Evolutionary conservation across 1,140 invertebrate genomes (phyloP).

Genomic region (Samia ricini): DNA sequence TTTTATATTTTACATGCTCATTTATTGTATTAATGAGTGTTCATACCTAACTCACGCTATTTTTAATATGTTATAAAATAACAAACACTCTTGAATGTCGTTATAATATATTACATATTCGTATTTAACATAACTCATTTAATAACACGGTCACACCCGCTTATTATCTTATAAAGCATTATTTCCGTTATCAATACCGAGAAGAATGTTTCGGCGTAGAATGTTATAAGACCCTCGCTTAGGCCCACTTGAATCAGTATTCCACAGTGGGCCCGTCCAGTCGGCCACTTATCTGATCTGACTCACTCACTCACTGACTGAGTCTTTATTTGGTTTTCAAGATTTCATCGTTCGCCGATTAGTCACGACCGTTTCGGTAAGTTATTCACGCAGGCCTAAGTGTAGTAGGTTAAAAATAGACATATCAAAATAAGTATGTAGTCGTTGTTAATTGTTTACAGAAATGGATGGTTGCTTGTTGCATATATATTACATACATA

Average conservation of each 20-base stretch:
- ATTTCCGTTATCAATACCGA: conserved; percentile 3
- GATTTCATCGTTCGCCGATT: conserved; percentile 29
- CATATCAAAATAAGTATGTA: conserved; percentile 4
- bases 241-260: conserved; percentile 17
- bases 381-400: conserved; percentile 9
- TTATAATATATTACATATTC: background rate
- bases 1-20: no score
- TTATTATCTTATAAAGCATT: background rate
- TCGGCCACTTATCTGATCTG: conserved; percentile 33
- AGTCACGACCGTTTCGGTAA: conserved; percentile 19
- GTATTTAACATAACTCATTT: background rate
- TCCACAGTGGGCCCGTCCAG: conserved; percentile 2
- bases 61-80: background rate
- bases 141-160: background rate
- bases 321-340: conserved; percentile 20
- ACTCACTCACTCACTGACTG: conserved; percentile 28
- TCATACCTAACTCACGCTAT: no score
- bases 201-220: background rate
- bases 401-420: conserved; percentile 21
- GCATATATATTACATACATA: background rate
- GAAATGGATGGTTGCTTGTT: no score
- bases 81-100: background rate
- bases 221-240: background rate
- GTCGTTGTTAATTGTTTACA: background rate
- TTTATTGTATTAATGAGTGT: no score